phyloP scores from a whole-genome alignment of 2,113 vertebrate species.

The Lepidothrix coronata region DNA sequence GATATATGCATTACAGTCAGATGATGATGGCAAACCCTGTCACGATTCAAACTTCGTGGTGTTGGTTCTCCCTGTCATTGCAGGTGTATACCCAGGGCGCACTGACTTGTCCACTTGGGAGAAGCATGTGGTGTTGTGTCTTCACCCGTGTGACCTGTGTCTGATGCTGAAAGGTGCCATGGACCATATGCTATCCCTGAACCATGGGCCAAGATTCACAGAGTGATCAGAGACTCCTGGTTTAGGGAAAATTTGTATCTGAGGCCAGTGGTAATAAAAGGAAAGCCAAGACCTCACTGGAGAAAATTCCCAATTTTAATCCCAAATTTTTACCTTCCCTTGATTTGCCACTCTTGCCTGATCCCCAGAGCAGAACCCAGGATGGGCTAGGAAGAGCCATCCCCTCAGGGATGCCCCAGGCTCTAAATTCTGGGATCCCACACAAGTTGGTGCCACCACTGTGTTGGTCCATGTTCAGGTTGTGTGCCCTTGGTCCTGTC shows the following conservation, averaged over 20 bases:
- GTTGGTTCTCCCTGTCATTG: neutral
- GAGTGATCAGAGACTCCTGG: accelerated
- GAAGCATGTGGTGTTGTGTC: neutral
- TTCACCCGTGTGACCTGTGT: neutral
- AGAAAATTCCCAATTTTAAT: neutral
- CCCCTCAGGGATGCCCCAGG: neutral
- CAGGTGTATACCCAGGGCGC: neutral
- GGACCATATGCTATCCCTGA: neutral
- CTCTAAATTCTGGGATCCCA: neutral
- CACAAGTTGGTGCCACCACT: neutral
- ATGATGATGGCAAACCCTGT: neutral
- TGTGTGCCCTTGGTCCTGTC: neutral
- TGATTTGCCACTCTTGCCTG: neutral
- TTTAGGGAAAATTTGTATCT: neutral
- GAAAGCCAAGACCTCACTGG: neutral
- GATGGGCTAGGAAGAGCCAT: neutral
- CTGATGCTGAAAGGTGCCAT: accelerated
- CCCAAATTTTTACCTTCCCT: neutral
- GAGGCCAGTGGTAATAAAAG: neutral
- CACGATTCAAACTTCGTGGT: neutral
- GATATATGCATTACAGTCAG: neutral
- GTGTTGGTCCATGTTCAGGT: neutral
- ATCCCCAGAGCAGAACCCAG: neutral
- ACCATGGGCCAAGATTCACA: neutral
- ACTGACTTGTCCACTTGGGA: neutral